phyloP scores from a whole-genome alignment of 2,113 vertebrate species.

The Bos javanicus region DNA sequence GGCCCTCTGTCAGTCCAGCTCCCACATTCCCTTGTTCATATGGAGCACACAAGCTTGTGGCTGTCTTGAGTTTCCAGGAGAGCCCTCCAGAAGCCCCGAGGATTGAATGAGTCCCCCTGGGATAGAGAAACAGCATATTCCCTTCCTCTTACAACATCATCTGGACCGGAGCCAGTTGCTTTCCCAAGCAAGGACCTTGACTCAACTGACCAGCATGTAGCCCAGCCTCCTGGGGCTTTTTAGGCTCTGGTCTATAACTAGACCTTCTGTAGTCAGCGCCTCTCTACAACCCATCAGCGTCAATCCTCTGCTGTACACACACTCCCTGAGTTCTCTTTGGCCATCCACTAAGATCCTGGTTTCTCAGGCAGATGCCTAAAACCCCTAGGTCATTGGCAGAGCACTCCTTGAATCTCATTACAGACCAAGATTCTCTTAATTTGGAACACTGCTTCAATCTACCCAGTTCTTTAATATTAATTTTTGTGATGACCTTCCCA shows the following conservation, averaged over 20 bases:
- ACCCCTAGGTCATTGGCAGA: background rate
- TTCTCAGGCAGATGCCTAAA: background rate
- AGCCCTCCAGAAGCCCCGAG: background rate
- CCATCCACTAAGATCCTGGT: background rate
- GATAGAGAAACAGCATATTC: background rate
- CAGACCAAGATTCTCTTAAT: background rate
- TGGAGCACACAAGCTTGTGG: background rate
- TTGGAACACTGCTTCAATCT: background rate
- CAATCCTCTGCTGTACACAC: background rate
- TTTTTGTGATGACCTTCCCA: background rate
- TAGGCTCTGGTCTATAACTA: background rate
- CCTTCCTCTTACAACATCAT: background rate
- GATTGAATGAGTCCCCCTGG: background rate
- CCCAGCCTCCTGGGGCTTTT: background rate
- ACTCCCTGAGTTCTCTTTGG: background rate
- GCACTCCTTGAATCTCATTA: background rate
- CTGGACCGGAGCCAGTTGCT: rapidly evolving
- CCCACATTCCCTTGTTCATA: background rate
- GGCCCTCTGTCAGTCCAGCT: background rate
- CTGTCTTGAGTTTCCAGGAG: background rate
- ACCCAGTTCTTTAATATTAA: background rate
- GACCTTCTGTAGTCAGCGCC: background rate
- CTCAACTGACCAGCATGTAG: background rate
- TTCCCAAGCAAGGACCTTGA: background rate
- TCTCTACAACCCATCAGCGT: background rate